These are phyloP conservation scores for Ostrea edulis DNA, from an alignment of 1,140 invertebrate genomes.

Conservation along the genomic window DNA sequence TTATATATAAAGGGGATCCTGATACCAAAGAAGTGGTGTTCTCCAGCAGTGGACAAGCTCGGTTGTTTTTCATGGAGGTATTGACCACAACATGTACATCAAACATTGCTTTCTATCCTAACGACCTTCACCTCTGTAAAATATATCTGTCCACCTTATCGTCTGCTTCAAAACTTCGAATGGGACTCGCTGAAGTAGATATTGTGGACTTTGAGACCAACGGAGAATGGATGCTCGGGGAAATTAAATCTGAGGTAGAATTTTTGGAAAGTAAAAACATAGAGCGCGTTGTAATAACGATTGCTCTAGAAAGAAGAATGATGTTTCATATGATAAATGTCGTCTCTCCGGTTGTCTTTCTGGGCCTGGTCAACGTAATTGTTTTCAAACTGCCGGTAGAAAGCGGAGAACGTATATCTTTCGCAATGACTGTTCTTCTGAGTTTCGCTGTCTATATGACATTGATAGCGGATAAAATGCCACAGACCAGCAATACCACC, in stretches of 20 bases:
- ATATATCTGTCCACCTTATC: neutral
- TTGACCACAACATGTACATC: slow-evolving; percentile 1
- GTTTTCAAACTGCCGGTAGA: slow-evolving; percentile 73
- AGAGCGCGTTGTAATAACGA: neutral
- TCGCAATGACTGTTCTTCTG: slow-evolving; percentile 75
- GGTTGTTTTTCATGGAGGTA: slow-evolving; percentile 22
- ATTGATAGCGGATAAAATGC: slow-evolving; percentile 74
- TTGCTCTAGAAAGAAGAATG: slow-evolving; percentile 15
- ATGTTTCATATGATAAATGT: slow-evolving; percentile 2
- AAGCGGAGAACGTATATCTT: slow-evolving; percentile 73
- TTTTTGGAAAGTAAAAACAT: neutral
- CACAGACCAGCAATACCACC: slow-evolving; percentile 63
- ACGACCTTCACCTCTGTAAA: neutral
- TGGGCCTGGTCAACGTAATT: slow-evolving; percentile 62
- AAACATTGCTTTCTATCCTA: slow-evolving; percentile 28
- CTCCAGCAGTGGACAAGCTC: neutral
- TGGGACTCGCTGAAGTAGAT: neutral
- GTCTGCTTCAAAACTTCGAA: neutral
- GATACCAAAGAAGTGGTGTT: neutral
- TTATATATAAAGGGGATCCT: neutral
- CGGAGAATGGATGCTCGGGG: neutral
- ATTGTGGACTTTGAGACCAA: slow-evolving; percentile 1
- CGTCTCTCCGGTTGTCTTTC: neutral
- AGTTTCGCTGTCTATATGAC: slow-evolving; percentile 76
- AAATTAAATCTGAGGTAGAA: neutral